Evolutionary conservation across 2,797 vertebrate species (phyloP).

Genomic region (Lagocephalus sceleratus): DNA sequence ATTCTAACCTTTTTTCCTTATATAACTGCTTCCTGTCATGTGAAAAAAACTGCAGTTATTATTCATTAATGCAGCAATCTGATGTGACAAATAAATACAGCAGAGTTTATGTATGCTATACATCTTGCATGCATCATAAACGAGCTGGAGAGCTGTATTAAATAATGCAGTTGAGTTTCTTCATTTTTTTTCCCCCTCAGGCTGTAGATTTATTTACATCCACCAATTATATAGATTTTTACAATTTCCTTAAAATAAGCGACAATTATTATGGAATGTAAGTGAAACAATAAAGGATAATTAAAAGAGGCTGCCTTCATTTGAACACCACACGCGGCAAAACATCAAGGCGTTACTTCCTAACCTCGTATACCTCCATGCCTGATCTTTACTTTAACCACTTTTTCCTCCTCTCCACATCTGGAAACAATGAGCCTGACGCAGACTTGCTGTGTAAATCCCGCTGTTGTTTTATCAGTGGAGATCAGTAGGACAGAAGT

Average conservation of each 20-base stretch:
- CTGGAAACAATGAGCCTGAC: conserved; percentile 61
- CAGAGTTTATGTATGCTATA: not conserved
- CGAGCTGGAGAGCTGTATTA: not conserved
- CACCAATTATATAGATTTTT: too few species aligned
- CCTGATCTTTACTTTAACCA: conserved; percentile 16
- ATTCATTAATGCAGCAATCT: not conserved
- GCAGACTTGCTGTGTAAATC: conserved; percentile 55
- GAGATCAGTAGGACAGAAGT: conserved; percentile 62
- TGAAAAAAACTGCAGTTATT: not conserved
- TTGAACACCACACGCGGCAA: not conserved
- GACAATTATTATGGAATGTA: too few species aligned
- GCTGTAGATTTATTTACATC: too few species aligned
- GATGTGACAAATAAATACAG: not conserved
- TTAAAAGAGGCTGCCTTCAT: not conserved
- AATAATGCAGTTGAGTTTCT: not conserved
- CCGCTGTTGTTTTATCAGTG: conserved; percentile 63
- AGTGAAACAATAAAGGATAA: too few species aligned
- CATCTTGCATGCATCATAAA: conserved; percentile 1
- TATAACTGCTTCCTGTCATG: not conserved
- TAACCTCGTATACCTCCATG: conserved; percentile 8
- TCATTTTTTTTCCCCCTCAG: too few species aligned
- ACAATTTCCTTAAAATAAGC: too few species aligned
- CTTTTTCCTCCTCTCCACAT: conserved; percentile 46
- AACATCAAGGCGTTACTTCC: conserved; percentile 8
- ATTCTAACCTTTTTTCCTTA: not conserved